Base-by-base conservation (phyloP, 2,797 vertebrate species). In the Dipus sagitta region DNA sequence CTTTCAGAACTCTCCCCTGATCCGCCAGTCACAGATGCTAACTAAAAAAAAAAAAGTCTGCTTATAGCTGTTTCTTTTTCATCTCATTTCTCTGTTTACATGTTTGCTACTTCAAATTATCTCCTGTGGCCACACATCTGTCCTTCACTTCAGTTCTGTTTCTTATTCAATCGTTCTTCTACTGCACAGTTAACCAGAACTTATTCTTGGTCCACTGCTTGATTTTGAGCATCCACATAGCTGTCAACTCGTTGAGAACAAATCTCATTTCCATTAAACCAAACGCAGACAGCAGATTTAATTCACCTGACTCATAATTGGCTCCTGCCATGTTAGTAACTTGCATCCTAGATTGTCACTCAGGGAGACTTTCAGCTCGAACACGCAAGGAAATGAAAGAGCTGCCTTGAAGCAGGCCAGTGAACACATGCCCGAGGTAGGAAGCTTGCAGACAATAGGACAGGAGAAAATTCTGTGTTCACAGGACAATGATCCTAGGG, bases 231-330 rank as follows among this genome's bases (percentile, higher is more conserved):
- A 79, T 76, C 32, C 28, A 4, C 67, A 60, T n/a, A 42, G 15
- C 26, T 58, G 32, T 30, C 67, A 71, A 24, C 21, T 62, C 77
- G 20, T 92, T 85, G 58, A 62, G 91, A 84, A 60, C 3, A 88
- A 91, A 52, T 75, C 21, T 10, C 42, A 76, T 86, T 86, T 75
- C 42, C n/a, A 77, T 85, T 74, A 90, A 75, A 94, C 65, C 52
- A 76, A 90, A 81, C 71, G 60, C 17, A 81, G 70, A 28, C 47
- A 47, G 65, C 24, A 81, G 60, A 62, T 26, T 68, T 30, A 58
- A 17, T 70, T 74, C 24, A 42, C 72, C 85, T 1, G 20, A 26
- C 52, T 74, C 47, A 26, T 64, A 74, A 62, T 11, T 28, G 18
- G 32, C 26, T 70, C 32, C 4, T 32, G 32, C 14, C 9, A 3